phyloP scores from a whole-genome alignment of 1,140 invertebrate genomes.

The Drosophila persimilis region DNA sequence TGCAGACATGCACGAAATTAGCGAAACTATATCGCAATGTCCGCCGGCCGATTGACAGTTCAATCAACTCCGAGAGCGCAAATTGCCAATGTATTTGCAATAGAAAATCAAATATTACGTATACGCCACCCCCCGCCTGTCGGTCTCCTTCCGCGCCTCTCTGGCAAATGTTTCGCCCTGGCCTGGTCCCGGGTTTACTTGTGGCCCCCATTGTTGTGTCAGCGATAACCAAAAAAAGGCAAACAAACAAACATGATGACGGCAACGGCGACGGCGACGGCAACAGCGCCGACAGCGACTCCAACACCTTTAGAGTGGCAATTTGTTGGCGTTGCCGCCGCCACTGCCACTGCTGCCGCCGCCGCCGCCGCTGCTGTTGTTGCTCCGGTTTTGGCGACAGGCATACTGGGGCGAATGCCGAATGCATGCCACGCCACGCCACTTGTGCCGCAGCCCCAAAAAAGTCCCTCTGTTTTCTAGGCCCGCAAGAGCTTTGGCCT shows the following conservation, averaged over 20 bases:
- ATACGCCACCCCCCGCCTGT: slow-evolving; percentile 46
- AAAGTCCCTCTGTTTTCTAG: no score
- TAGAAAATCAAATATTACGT: slow-evolving; percentile 78
- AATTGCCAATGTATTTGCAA: slow-evolving; percentile 65
- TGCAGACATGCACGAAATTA: slow-evolving; percentile 67
- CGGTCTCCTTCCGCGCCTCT: neutral
- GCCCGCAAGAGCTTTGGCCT: neutral
- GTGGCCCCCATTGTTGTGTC: slow-evolving; percentile 72
- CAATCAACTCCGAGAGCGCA: slow-evolving; percentile 62
- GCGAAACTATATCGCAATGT: slow-evolving; percentile 68
- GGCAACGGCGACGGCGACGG: slow-evolving; percentile 10
- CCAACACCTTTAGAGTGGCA: slow-evolving; percentile 79
- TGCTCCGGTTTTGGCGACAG: slow-evolving; percentile 70
- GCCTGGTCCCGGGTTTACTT: slow-evolving; percentile 17
- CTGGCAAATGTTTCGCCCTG: slow-evolving; percentile 7
- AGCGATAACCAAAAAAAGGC: slow-evolving; percentile 67
- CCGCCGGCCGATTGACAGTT: slow-evolving; percentile 69
- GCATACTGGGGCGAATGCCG: slow-evolving; percentile 42
- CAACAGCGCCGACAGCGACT: slow-evolving; percentile 63
- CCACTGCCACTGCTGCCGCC: slow-evolving; percentile 14
- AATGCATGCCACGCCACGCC: no score
- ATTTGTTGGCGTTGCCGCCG: slow-evolving; percentile 69
- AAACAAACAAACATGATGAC: slow-evolving; percentile 50
- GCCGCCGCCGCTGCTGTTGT: slow-evolving; percentile 18
- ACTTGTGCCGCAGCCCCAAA: slow-evolving; percentile 10